Percentiles rank a stretch among this genome's conserved stretches.
phyloP scores from a whole-genome alignment of 2,113 vertebrate species.

The Chinchilla lanigera region DNA sequence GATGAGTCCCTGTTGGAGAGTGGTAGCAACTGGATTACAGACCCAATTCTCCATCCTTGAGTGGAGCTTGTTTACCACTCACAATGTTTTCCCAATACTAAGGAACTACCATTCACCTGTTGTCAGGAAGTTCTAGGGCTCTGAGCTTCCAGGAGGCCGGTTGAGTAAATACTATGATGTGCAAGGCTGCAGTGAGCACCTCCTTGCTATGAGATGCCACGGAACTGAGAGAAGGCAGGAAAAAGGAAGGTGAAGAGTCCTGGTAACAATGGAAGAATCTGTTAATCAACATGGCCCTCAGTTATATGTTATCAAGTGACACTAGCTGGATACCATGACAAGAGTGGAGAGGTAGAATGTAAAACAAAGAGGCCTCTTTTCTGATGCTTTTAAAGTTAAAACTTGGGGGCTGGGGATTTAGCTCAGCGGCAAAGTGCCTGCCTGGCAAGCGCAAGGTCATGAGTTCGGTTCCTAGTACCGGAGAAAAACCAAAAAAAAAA shows the following conservation, averaged over 20 bases:
- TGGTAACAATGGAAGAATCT: not conserved
- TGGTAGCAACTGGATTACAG: not conserved
- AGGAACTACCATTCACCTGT: too few species aligned
- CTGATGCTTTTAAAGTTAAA: conserved; percentile 84
- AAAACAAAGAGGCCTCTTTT: conserved; percentile 80
- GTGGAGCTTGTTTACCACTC: not conserved
- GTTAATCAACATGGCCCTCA: not conserved
- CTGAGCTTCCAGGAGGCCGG: not conserved
- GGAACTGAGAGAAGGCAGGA: not conserved
- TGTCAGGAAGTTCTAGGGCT: not conserved
- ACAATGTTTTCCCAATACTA: not conserved
- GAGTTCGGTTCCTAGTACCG: too few species aligned
- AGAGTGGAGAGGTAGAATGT: conserved; percentile 68
- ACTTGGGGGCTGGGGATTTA: too few species aligned
- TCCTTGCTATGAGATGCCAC: not conserved
- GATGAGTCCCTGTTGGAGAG: not conserved
- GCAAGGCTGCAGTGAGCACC: not conserved
- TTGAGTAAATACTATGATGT: not conserved
- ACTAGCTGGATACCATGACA: conserved; percentile 63
- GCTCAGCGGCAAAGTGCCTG: too few species aligned
- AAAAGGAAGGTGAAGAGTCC: not conserved
- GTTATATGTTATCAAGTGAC: conserved; percentile 31
- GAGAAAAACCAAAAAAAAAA: too few species aligned
- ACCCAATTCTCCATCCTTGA: not conserved
- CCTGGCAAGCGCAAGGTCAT: too few species aligned